Percentiles rank a stretch among this genome's conserved stretches.
Evolutionary conservation across 2,113 vertebrate species (phyloP).

Genomic region (Ochotona princeps): DNA sequence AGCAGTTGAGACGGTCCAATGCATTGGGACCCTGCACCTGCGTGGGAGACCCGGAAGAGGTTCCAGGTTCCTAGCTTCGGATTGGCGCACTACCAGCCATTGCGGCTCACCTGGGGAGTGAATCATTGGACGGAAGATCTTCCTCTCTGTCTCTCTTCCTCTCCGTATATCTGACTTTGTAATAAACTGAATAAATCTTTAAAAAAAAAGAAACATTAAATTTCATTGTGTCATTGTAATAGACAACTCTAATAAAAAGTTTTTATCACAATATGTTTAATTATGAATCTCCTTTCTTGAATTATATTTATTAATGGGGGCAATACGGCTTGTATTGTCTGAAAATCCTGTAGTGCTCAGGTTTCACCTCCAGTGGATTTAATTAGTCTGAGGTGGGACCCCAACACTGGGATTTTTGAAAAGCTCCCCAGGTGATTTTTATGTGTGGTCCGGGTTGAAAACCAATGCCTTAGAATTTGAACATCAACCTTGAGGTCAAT

Average conservation of each 20-base stretch:
- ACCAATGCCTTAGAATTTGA: conserved; percentile 57
- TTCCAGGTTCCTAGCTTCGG: too few species aligned
- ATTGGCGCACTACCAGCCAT: too few species aligned
- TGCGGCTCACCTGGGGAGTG: too few species aligned
- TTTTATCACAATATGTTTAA: conserved; percentile 43
- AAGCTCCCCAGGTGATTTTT: conserved; percentile 64
- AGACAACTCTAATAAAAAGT: background rate
- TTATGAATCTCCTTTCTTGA: background rate
- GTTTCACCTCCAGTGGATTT: conserved; percentile 65
- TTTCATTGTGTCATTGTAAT: background rate
- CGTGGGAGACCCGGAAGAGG: too few species aligned
- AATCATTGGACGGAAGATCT: too few species aligned
- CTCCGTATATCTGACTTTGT: too few species aligned
- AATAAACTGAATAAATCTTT: too few species aligned
- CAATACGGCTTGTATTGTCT: conserved; percentile 65
- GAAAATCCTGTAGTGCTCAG: conserved; percentile 7
- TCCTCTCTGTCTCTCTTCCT: too few species aligned
- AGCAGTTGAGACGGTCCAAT: too few species aligned
- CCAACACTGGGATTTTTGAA: conserved; percentile 33
- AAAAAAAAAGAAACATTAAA: conserved; percentile 18
- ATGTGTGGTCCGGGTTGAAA: conserved; percentile 36
- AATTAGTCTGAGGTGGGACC: conserved; percentile 64
- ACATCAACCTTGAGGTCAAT: conserved; percentile 64
- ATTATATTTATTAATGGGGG: conserved; percentile 46
- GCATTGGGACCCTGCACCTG: too few species aligned